Conservation (phyloP, 2,888 invertebrate species). For the Dromius quadrimaculatus region DNA sequence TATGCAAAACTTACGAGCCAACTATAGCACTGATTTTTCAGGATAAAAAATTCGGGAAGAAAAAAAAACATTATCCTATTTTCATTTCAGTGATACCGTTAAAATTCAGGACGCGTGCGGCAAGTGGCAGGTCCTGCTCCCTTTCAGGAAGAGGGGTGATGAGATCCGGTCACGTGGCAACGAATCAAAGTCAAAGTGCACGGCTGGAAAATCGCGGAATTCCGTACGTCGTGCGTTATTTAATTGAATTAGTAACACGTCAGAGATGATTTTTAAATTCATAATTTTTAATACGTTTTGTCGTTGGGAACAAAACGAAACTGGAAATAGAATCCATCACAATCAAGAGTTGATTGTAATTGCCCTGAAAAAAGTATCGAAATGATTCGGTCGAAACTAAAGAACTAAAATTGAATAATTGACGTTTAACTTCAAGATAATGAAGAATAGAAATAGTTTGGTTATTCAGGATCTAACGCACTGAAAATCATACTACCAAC, state of each 20-base stretch:
- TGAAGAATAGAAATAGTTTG: too few relatives aligned
- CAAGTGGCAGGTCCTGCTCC: background rate
- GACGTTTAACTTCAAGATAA: too few relatives aligned
- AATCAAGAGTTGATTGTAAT: too few relatives aligned
- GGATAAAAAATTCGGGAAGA: slow-evolving; percentile 33
- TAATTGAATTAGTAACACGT: slow-evolving; percentile 47
- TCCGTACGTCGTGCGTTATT: slow-evolving; percentile 39
- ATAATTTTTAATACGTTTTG: slow-evolving; percentile 36
- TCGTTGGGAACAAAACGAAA: slow-evolving; percentile 14
- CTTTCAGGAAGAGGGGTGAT: background rate
- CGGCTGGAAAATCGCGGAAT: slow-evolving; percentile 42
- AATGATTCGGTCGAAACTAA: too few relatives aligned
- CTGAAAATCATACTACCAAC: too few relatives aligned
- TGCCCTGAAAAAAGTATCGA: too few relatives aligned
- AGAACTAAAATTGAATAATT: too few relatives aligned
- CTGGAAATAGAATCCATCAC: too few relatives aligned
- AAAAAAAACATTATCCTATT: slow-evolving; percentile 44
- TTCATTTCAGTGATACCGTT: slow-evolving; percentile 37
- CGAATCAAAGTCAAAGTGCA: slow-evolving; percentile 47
- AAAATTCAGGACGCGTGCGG: slow-evolving; percentile 38
- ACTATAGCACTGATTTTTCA: slow-evolving; percentile 20
- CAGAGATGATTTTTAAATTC: slow-evolving; percentile 30
- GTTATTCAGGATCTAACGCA: too few relatives aligned
- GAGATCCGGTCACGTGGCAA: slow-evolving; percentile 40
- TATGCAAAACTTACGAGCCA: slow-evolving; percentile 1